Percentiles rank a stretch among this genome's conserved stretches.
phyloP scores from a whole-genome alignment of 2,113 vertebrate genomes.

The Limanda limanda region DNA sequence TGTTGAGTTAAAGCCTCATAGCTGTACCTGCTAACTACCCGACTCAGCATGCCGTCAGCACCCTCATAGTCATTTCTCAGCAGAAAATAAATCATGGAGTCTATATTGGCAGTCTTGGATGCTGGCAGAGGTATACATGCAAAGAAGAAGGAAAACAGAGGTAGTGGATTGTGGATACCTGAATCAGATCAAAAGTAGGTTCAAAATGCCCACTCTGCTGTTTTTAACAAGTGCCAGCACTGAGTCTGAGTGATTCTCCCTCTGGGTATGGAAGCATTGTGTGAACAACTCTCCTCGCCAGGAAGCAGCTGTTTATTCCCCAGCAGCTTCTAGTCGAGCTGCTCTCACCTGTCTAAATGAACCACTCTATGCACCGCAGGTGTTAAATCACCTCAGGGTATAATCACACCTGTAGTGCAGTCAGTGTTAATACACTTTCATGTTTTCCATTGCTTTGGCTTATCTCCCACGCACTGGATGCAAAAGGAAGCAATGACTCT shows the following conservation, averaged over 20 bases:
- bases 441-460: not conserved
- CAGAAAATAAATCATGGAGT: not conserved
- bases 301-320: constrained; percentile 31
- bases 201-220: not conserved
- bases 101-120: not conserved
- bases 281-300: constrained; percentile 9
- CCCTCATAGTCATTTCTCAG: not conserved
- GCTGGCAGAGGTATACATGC: not conserved
- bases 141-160: not conserved
- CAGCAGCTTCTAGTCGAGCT: constrained; percentile 2
- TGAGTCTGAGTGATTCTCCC: constrained; percentile 14
- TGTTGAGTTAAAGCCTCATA: not conserved
- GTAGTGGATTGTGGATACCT: not conserved
- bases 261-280: not conserved
- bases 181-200: not conserved
- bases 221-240: constrained; percentile 2
- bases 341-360: constrained; percentile 19
- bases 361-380: not conserved
- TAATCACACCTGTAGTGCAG: constrained; percentile 1
- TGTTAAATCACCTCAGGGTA: constrained; percentile 11
- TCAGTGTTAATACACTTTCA: not conserved
- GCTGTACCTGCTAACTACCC: not conserved
- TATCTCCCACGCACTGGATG: not conserved
- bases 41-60: not conserved
- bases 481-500: not conserved